Conservation (phyloP, 1,140 invertebrate species). For the Macrotrachela quadricornifera region DNA sequence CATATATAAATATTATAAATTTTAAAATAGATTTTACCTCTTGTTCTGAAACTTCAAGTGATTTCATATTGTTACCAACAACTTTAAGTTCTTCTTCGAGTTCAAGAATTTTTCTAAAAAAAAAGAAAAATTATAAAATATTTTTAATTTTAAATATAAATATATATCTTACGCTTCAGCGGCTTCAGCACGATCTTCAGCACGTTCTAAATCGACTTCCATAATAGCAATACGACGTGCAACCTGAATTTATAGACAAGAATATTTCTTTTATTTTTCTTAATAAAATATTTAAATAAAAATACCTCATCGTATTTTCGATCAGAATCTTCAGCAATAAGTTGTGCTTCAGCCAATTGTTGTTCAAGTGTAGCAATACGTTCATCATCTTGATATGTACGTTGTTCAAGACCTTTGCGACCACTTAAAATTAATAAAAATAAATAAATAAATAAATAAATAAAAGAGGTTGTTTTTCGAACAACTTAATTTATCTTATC, state of each 20-base stretch:
- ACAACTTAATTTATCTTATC: neutral
- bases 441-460: neutral
- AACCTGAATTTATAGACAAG: slow-evolving; percentile 47
- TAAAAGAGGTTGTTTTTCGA: neutral
- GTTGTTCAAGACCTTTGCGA: slow-evolving; percentile 98
- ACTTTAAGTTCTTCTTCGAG: slow-evolving; percentile 97
- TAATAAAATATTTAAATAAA: too few relatives aligned
- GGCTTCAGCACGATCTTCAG: slow-evolving; percentile 95
- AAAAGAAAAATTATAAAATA: too few relatives aligned
- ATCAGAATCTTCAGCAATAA: slow-evolving; percentile 98
- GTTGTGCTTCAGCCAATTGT: slow-evolving; percentile 96
- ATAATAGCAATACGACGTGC: slow-evolving; percentile 99
- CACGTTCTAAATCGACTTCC: slow-evolving; percentile 98
- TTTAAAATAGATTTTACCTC: slow-evolving; percentile 48
- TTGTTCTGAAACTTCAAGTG: slow-evolving; percentile 96
- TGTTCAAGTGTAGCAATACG: slow-evolving; percentile 95
- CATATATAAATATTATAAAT: neutral
- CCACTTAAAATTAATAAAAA: slow-evolving; percentile 41
- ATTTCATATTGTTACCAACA: slow-evolving; percentile 99
- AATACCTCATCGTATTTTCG: slow-evolving; percentile 99
- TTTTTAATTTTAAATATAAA: too few relatives aligned
- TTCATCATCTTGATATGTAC: slow-evolving; percentile 96
- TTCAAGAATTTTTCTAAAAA: slow-evolving; percentile 85
- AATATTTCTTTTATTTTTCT: neutral
- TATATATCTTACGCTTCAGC: slow-evolving; percentile 75